phyloP scores from a whole-genome alignment of 2,797 vertebrate genomes.

The Rousettus madagascariensis region DNA sequence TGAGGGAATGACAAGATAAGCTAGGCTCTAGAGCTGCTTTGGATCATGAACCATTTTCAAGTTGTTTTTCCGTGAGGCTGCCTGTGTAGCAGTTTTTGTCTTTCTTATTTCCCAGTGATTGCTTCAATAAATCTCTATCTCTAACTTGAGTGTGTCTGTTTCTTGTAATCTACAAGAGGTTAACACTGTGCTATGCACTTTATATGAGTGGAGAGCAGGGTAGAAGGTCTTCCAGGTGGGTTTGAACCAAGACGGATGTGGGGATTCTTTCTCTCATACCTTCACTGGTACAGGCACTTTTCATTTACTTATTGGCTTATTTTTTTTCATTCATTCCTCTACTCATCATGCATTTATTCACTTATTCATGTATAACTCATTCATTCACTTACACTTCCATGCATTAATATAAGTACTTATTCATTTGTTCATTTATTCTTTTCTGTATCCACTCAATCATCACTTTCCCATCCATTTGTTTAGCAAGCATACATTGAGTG shows the following conservation, averaged over 20 bases:
- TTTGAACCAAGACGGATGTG: slow-evolving; percentile 29
- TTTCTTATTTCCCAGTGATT: slow-evolving; percentile 62
- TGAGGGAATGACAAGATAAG: slow-evolving; percentile 64
- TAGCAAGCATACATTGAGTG: neutral
- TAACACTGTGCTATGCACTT: neutral
- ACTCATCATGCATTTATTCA: neutral
- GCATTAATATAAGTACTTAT: neutral
- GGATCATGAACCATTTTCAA: slow-evolving; percentile 63
- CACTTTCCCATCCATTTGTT: slow-evolving; percentile 24
- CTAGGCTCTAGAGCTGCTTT: slow-evolving; percentile 64
- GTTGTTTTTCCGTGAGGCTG: slow-evolving; percentile 51
- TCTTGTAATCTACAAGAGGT: slow-evolving; percentile 43
- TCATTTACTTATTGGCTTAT: neutral
- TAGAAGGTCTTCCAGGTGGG: slow-evolving; percentile 22
- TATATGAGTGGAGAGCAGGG: neutral
- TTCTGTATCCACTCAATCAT: slow-evolving; percentile 7
- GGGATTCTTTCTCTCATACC: neutral
- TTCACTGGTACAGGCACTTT: neutral
- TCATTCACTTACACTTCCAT: neutral
- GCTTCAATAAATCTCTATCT: slow-evolving; percentile 57
- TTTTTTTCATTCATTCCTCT: neutral
- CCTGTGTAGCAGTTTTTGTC: slow-evolving; percentile 54
- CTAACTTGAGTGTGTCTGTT: slow-evolving; percentile 44
- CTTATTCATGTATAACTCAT: neutral
- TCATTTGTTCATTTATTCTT: slow-evolving; percentile 19